Evolutionary conservation across 2,113 vertebrate genomes (phyloP).

Genomic region (Galbula dea): DNA sequence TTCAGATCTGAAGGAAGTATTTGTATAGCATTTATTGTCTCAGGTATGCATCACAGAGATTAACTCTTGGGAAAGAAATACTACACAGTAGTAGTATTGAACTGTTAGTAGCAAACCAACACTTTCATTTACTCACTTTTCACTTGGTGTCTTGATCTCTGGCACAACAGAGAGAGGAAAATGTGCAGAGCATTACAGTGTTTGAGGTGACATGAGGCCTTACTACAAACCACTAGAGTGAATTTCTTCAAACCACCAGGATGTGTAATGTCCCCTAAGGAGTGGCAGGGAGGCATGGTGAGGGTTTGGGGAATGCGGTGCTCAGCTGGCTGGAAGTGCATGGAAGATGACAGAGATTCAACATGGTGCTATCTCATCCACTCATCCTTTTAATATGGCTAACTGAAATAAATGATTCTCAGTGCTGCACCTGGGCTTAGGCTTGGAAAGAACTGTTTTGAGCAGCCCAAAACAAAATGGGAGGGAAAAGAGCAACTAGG

Average conservation of each 20-base stretch:
- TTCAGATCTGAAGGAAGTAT: background rate
- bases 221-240: background rate
- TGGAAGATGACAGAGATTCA: background rate
- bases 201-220: background rate
- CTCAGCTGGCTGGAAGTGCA: background rate
- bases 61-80: background rate
- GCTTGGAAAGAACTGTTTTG: background rate
- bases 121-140: background rate
- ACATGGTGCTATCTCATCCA: background rate
- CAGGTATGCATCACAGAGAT: background rate
- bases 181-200: background rate
- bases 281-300: background rate
- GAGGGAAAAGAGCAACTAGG: background rate
- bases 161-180: background rate
- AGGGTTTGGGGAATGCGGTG: background rate
- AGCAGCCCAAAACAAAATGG: background rate
- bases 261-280: rapidly evolving
- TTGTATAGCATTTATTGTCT: background rate
- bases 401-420: background rate
- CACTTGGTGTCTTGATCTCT: background rate
- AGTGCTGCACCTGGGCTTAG: background rate
- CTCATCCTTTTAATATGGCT: background rate
- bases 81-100: background rate
- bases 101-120: background rate
- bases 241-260: background rate